A percentile compares a stretch with the other conserved stretches of the same genome.
Evolutionary conservation across 2,888 invertebrate genomes (phyloP).

Genomic region (Erebia aethiops): DNA sequence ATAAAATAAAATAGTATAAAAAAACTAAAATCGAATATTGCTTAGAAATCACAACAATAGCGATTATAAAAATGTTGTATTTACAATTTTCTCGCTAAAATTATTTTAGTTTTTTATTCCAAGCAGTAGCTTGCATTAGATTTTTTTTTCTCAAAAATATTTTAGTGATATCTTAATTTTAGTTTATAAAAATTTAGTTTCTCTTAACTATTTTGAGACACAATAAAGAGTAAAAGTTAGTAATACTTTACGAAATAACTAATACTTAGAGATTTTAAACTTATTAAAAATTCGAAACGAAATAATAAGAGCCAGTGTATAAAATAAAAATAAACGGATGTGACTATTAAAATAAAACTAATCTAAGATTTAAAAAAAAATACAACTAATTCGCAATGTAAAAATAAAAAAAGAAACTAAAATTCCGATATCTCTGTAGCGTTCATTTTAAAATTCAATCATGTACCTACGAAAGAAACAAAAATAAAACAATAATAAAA

Average conservation of each 20-base stretch:
- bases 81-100: neutral
- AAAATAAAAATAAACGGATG: constrained; percentile 56
- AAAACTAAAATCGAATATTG: constrained; percentile 2
- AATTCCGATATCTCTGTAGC: neutral
- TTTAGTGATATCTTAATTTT: too few relatives aligned
- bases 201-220: neutral
- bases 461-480: constrained; percentile 69
- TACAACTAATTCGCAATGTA: constrained; percentile 26
- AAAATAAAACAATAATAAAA: constrained; percentile 43
- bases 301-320: neutral
- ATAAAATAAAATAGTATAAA: neutral
- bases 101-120: neutral
- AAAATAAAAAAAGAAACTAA: neutral
- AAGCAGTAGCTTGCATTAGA: too few relatives aligned
- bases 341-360: constrained; percentile 63
- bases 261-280: constrained; percentile 15
- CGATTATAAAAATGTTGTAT: neutral
- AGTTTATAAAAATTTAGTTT: too few relatives aligned
- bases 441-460: constrained; percentile 68
- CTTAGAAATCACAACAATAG: neutral
- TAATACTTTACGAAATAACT: neutral
- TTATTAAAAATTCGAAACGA: constrained; percentile 16
- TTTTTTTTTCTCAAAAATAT: too few relatives aligned
- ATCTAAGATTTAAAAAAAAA: constrained; percentile 47
- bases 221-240: neutral